These are phyloP conservation scores for Metopolophium dirhodum DNA, from an alignment of 1,140 invertebrate species.

Conservation along the genomic window DNA sequence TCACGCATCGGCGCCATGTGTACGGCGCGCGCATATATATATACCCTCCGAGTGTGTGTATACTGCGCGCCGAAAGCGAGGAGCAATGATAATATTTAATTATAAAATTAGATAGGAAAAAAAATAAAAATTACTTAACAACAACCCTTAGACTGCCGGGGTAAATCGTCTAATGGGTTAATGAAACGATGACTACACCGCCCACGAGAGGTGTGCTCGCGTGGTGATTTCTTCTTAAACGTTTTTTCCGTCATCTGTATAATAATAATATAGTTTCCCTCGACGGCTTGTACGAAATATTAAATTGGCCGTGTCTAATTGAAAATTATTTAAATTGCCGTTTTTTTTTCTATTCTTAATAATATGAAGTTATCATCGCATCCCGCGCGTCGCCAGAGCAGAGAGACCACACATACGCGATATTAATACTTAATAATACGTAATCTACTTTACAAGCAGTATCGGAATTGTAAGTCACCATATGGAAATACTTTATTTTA, in stretches of 20 bases:
- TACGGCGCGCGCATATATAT: not conserved
- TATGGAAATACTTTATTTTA: not conserved
- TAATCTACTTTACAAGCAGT: not conserved
- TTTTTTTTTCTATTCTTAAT: not conserved
- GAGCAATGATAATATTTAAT: conserved; percentile 33
- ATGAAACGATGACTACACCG: not conserved
- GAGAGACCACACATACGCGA: not conserved
- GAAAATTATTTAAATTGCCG: conserved; percentile 25
- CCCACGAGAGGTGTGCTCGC: not conserved
- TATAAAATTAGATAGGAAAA: conserved; percentile 23
- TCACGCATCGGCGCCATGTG: conserved; percentile 53
- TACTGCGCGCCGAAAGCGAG: not conserved
- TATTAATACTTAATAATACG: not conserved
- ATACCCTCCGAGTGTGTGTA: not conserved
- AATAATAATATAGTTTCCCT: not conserved
- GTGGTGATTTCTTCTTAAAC: not conserved
- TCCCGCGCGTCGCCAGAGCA: not conserved
- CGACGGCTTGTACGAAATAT: not conserved
- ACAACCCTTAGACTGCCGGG: not conserved
- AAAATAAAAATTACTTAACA: conserved; percentile 41
- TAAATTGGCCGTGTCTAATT: conserved; percentile 28
- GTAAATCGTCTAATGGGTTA: conserved; percentile 38
- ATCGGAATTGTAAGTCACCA: not conserved
- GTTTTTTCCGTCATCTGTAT: not conserved
- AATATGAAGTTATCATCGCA: not conserved